A percentile compares a stretch with the other conserved stretches of the same genome.
Conservation (phyloP, 2,797 vertebrate species). For the Morelia viridis region DNA sequence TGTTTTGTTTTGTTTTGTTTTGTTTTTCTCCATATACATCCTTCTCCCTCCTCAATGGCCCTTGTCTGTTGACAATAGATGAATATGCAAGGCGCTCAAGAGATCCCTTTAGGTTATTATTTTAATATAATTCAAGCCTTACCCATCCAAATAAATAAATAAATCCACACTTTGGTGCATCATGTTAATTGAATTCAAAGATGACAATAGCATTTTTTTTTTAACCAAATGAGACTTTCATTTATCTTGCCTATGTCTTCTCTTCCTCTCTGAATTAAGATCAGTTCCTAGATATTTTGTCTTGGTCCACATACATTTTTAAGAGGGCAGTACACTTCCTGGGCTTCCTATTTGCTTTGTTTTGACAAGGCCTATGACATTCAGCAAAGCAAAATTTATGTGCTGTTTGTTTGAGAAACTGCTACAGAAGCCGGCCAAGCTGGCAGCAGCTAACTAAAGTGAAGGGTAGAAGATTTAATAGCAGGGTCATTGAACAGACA, state of each 20-base stretch:
- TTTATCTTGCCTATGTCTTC: conserved; percentile 54
- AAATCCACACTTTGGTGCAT: conserved; percentile 6
- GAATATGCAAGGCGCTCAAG: background rate
- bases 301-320: conserved; percentile 30
- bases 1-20: too few relatives aligned
- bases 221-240: conserved; percentile 30
- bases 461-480: conserved; percentile 67
- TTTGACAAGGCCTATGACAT: conserved; percentile 68
- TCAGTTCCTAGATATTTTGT: conserved; percentile 54
- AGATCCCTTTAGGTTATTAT: background rate
- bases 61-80: background rate
- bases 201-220: conserved; percentile 22
- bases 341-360: conserved; percentile 60
- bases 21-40: too few relatives aligned
- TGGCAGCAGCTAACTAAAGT: conserved; percentile 53
- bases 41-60: too few relatives aligned
- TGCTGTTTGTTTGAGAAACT: conserved; percentile 66
- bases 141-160: background rate
- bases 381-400: conserved; percentile 64
- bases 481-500: conserved; percentile 57
- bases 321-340: conserved; percentile 41
- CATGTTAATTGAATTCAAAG: conserved; percentile 18
- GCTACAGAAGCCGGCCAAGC: conserved; percentile 64
- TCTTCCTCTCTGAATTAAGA: conserved; percentile 55
- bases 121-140: background rate